Percentiles rank a stretch among this genome's conserved stretches.
Conservation (phyloP, 2,113 vertebrate species). For the Urocolius indicus region DNA sequence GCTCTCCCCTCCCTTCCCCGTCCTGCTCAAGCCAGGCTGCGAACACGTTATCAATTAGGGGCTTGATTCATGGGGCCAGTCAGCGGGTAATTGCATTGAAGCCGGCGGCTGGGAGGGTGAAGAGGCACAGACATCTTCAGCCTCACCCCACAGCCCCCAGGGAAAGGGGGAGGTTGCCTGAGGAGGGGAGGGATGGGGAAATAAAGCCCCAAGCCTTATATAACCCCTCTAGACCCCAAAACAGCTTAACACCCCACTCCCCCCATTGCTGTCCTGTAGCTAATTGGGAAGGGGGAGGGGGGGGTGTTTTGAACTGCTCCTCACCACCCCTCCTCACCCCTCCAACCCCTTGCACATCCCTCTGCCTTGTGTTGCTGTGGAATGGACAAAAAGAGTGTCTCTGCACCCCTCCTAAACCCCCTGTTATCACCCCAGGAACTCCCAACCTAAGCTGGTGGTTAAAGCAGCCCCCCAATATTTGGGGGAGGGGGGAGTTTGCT, state of each 20-base stretch:
- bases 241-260: too few species aligned
- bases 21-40: neutral
- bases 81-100: neutral
- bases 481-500: too few species aligned
- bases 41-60: constrained; percentile 28
- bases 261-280: too few species aligned
- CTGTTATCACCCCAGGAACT: neutral
- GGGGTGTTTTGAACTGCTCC: too few species aligned
- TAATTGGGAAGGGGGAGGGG: too few species aligned
- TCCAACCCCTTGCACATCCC: too few species aligned
- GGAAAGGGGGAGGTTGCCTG: too few species aligned
- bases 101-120: neutral
- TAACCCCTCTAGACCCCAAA: rapidly evolving
- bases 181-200: neutral
- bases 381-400: too few species aligned
- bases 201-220: neutral
- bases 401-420: too few species aligned
- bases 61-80: neutral
- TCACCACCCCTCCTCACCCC: too few species aligned
- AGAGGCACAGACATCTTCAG: neutral
- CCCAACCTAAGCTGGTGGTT: neutral
- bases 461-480: neutral
- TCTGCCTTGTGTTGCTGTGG: too few species aligned
- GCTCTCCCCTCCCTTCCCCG: neutral
- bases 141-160: neutral